phyloP scores from a whole-genome alignment of 2,888 invertebrate genomes.

The Ennomos fuscantarius region DNA sequence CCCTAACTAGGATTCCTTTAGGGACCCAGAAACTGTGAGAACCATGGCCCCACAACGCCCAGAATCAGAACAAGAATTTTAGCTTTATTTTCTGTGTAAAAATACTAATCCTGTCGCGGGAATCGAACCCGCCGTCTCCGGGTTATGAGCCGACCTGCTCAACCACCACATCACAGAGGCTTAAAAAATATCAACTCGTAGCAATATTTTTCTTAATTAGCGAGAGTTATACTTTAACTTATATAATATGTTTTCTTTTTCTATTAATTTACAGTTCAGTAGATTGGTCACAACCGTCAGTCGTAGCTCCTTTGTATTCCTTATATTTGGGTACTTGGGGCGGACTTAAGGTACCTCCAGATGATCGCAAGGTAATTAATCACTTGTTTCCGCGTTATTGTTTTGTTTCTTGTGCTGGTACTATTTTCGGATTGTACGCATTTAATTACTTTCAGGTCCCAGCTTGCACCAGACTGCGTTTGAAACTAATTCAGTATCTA shows the following conservation, averaged over 20 bases:
- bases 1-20: too few relatives aligned
- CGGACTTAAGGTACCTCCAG: constrained; percentile 84
- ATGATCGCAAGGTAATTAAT: constrained; percentile 86
- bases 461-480: constrained; percentile 92
- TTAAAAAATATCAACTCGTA: too few relatives aligned
- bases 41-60: too few relatives aligned
- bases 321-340: constrained; percentile 91
- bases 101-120: too few relatives aligned
- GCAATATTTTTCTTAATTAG: background rate
- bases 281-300: constrained; percentile 90
- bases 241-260: background rate
- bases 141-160: too few relatives aligned
- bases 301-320: constrained; percentile 91
- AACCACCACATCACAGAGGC: too few relatives aligned
- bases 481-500: constrained; percentile 94
- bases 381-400: background rate
- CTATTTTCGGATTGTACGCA: too few relatives aligned
- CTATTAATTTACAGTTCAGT: constrained; percentile 85
- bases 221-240: background rate
- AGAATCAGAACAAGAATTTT: too few relatives aligned
- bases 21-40: too few relatives aligned
- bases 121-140: too few relatives aligned
- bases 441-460: constrained; percentile 79
- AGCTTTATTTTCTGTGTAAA: too few relatives aligned
- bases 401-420: too few relatives aligned